A percentile compares a stretch with the other conserved stretches of the same genome.
These are phyloP conservation scores for Bhutanitis thaidina DNA, from an alignment of 2,888 invertebrate species.

Conservation along the genomic window DNA sequence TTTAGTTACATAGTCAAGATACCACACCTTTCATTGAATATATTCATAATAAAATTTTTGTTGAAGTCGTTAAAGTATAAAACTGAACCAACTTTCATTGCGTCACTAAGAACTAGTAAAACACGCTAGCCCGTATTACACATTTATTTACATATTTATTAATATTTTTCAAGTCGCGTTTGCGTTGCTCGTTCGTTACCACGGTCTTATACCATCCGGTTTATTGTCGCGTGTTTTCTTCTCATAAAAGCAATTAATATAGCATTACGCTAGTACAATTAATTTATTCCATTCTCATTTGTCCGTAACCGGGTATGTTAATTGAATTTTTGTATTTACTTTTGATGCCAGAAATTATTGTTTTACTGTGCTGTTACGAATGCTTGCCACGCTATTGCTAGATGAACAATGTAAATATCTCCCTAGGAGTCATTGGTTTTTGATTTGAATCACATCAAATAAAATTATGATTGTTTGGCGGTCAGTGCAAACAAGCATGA, in stretches of 20 bases:
- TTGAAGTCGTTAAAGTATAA: too few relatives aligned
- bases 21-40: too few relatives aligned
- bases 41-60: too few relatives aligned
- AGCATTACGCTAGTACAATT: background rate
- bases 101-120: background rate
- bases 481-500: too few relatives aligned
- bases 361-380: background rate
- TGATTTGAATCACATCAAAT: too few relatives aligned
- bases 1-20: too few relatives aligned
- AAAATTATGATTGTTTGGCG: too few relatives aligned
- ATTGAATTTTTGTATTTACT: conserved; percentile 16
- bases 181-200: conserved; percentile 8
- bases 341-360: conserved; percentile 8
- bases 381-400: background rate
- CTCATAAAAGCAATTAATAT: conserved; percentile 18
- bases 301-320: conserved; percentile 8
- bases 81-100: too few relatives aligned
- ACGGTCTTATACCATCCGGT: conserved; percentile 15
- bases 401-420: too few relatives aligned
- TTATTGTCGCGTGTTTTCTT: conserved; percentile 17
- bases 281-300: conserved; percentile 8
- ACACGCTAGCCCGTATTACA: conserved; percentile 14
- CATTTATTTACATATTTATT: conserved; percentile 6
- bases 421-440: too few relatives aligned
- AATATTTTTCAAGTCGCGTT: conserved; percentile 1